Conservation (phyloP, 2,113 vertebrate species). For the Pogona vitticeps region DNA sequence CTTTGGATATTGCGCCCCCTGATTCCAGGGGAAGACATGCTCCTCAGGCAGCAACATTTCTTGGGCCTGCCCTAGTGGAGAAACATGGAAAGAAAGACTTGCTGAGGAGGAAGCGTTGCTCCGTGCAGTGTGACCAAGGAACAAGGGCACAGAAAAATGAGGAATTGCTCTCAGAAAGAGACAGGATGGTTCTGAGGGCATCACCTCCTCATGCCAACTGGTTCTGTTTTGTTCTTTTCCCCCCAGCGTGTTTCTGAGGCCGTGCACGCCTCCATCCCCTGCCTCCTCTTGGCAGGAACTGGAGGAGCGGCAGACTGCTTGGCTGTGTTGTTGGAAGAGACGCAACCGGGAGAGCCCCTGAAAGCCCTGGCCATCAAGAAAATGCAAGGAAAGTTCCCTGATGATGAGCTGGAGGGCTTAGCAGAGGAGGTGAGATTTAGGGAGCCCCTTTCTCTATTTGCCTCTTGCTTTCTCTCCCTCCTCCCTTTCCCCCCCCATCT, state of each 20-base stretch:
- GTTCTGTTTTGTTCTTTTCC: background rate
- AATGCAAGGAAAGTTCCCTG: slow-evolving; percentile 68
- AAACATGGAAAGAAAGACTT: background rate
- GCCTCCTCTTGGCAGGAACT: slow-evolving; percentile 82
- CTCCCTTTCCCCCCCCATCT: background rate
- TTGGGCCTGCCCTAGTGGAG: background rate
- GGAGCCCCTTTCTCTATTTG: background rate
- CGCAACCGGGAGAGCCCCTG: slow-evolving; percentile 53
- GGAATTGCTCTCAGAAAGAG: background rate
- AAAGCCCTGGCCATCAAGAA: slow-evolving; percentile 60
- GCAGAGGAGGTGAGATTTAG: slow-evolving; percentile 29
- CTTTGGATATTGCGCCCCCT: background rate
- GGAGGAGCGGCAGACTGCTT: slow-evolving; percentile 84
- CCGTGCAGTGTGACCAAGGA: background rate
- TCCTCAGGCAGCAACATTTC: background rate
- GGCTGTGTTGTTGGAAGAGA: slow-evolving; percentile 79
- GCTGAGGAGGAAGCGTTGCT: background rate
- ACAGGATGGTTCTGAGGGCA: background rate
- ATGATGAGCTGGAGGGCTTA: slow-evolving; percentile 42
- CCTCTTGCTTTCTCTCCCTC: too few species aligned
- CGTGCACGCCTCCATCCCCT: slow-evolving; percentile 81
- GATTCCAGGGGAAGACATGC: background rate
- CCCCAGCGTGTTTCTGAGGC: slow-evolving; percentile 82
- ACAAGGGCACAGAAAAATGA: background rate
- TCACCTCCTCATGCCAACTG: background rate